phyloP scores from a whole-genome alignment of 2,888 invertebrate genomes.

The Thumatha senex region DNA sequence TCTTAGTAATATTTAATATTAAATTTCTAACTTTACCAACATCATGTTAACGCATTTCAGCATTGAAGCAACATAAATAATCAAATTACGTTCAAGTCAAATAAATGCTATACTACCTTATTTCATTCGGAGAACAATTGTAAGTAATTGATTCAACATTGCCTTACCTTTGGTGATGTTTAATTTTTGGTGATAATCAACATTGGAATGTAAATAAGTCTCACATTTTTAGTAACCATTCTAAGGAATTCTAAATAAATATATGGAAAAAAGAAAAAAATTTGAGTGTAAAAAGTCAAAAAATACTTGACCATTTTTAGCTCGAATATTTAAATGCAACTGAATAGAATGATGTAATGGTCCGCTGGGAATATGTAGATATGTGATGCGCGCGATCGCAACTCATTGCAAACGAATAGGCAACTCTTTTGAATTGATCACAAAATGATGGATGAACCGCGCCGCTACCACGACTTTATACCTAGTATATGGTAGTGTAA shows the following conservation, averaged over 20 bases:
- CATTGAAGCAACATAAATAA: slow-evolving; percentile 55
- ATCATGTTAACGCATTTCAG: slow-evolving; percentile 45
- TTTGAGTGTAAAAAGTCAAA: slow-evolving; percentile 85
- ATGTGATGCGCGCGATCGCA: slow-evolving; percentile 52
- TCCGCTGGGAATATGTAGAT: slow-evolving; percentile 48
- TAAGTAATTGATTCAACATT: slow-evolving; percentile 66
- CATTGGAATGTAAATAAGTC: slow-evolving; percentile 75
- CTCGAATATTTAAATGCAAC: slow-evolving; percentile 77
- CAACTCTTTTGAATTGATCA: slow-evolving; percentile 45
- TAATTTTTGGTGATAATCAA: slow-evolving; percentile 68
- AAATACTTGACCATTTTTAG: slow-evolving; percentile 84
- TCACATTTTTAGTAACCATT: slow-evolving; percentile 67
- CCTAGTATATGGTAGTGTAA: slow-evolving; percentile 84
- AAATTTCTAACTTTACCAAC: slow-evolving; percentile 39
- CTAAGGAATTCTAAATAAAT: slow-evolving; percentile 67
- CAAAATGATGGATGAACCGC: slow-evolving; percentile 51
- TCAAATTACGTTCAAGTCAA: slow-evolving; percentile 68
- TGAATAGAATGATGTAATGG: slow-evolving; percentile 73
- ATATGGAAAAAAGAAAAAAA: slow-evolving; percentile 62
- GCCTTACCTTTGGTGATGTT: slow-evolving; percentile 79
- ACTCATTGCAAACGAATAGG: slow-evolving; percentile 38
- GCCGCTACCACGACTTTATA: slow-evolving; percentile 39
- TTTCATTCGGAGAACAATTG: slow-evolving; percentile 65
- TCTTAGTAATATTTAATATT: slow-evolving; percentile 34
- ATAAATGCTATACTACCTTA: slow-evolving; percentile 84